A percentile compares a stretch with the other conserved stretches of the same genome.
Conservation (phyloP, 23 tunicate genomes). For the Trididemnum nubilum region DNA sequence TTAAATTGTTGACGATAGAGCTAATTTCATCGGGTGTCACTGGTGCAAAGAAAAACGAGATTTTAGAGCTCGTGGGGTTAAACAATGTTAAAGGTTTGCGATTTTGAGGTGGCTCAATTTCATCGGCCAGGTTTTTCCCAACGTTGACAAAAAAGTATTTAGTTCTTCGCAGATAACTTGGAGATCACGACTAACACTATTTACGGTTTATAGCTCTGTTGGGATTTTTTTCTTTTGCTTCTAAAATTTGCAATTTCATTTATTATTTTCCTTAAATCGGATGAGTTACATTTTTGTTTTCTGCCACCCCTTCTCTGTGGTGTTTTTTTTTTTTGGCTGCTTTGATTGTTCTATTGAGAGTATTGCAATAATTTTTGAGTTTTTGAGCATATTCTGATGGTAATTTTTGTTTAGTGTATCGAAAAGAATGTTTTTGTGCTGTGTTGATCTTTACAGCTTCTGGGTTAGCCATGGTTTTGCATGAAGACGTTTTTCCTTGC, state of each 20-base stretch:
- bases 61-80: neutral
- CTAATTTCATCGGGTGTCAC: conserved; percentile 6
- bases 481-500: neutral
- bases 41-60: conserved; percentile 9
- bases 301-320: neutral
- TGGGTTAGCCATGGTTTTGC: neutral
- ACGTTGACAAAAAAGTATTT: neutral
- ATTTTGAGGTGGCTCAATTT: neutral
- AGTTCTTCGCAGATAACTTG: neutral
- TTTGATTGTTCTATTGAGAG: neutral
- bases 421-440: neutral
- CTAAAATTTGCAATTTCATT: neutral
- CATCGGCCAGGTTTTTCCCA: neutral
- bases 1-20: neutral
- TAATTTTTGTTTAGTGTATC: no score
- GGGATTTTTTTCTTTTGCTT: neutral
- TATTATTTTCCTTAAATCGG: neutral
- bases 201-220: neutral
- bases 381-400: neutral
- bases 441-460: neutral
- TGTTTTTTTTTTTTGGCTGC: neutral
- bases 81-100: neutral
- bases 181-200: neutral
- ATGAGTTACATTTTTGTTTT: no score
- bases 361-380: neutral